Evolutionary conservation across 2,797 vertebrate genomes (phyloP), one percentile per base, ranked within the genome.

Genomic region (Meriones psammophilus): DNA sequence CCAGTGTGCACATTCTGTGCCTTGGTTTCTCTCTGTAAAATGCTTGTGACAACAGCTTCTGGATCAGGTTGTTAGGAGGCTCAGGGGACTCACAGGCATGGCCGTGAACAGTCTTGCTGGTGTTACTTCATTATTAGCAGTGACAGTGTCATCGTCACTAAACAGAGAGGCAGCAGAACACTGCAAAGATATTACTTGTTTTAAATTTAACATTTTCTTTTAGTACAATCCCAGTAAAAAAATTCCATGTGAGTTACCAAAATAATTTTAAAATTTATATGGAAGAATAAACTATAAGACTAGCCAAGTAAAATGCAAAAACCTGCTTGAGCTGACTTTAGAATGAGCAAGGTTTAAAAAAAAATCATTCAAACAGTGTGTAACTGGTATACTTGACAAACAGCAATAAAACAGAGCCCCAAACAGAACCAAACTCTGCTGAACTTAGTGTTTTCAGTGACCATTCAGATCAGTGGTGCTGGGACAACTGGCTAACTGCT

Each of bases 291-390:
- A 92, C 81, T 89, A n/a, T 24, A 86, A 84, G 79, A 91, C 77
- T n/a, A 92, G 71, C 93, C 96, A 97, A 97, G 94, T 87, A 97
- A 97, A 97, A 95, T 94, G 81, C 96, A 92, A 90, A 94, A 92
- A 95, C 24, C 88, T 91, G 74, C 88, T 93, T 36, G 79, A 58
- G 54, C 46, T 0, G 0, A 78, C 71, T 92, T 89, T 94, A 93
- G 95, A 78, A 96, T 73, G 46, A 50, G 46, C 69, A 91, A 92
- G 80, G 46, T 50, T 7, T 89, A 74, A 88, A 50, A 46, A 74
- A 46, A 30, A 76, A 58, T 91, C 88, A 89, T 68, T 96, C 90
- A 66, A 97, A 93, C 54, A 87, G 68, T 89, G 89, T 88, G 89
- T 88, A 66, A 78, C 50, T 62, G 12, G n/a, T 83, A 28, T 87